These are phyloP conservation scores for Alentia gelatinosa DNA, from an alignment of 2,888 invertebrate species.

Conservation along the genomic window DNA sequence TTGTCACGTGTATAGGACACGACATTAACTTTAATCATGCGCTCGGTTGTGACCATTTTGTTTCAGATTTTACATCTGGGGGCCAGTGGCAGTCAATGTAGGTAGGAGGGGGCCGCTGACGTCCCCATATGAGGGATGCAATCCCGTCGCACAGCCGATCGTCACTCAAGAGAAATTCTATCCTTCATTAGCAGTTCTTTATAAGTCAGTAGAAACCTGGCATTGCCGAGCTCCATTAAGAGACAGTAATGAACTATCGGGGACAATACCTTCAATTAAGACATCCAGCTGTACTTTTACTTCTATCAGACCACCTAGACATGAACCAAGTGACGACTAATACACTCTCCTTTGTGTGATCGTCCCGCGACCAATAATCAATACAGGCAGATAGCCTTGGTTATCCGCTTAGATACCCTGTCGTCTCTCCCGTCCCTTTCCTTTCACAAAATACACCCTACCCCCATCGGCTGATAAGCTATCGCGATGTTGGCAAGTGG, in stretches of 20 bases:
- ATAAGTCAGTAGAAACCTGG: conserved; percentile 3
- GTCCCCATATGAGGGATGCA: background rate
- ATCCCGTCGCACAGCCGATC: background rate
- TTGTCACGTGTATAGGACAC: background rate
- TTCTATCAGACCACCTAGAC: background rate
- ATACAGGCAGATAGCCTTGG: background rate
- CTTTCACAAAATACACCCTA: no score
- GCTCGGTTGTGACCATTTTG: background rate
- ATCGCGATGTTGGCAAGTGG: no score
- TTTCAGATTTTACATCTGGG: background rate
- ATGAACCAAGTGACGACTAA: background rate
- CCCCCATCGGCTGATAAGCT: no score
- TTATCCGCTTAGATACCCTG: background rate
- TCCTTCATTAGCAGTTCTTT: background rate
- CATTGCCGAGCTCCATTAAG: background rate
- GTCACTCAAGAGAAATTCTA: background rate
- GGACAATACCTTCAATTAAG: conserved; percentile 22
- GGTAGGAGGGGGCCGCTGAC: background rate
- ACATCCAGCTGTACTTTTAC: background rate
- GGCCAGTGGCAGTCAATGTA: background rate
- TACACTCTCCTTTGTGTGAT: background rate
- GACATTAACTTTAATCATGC: background rate
- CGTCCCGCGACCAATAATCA: background rate
- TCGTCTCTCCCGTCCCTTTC: background rate
- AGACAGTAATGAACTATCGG: background rate